These are phyloP conservation scores for Actinostola sp. DNA, from an alignment of 92 coral and sea anemone species.

Conservation along the genomic window DNA sequence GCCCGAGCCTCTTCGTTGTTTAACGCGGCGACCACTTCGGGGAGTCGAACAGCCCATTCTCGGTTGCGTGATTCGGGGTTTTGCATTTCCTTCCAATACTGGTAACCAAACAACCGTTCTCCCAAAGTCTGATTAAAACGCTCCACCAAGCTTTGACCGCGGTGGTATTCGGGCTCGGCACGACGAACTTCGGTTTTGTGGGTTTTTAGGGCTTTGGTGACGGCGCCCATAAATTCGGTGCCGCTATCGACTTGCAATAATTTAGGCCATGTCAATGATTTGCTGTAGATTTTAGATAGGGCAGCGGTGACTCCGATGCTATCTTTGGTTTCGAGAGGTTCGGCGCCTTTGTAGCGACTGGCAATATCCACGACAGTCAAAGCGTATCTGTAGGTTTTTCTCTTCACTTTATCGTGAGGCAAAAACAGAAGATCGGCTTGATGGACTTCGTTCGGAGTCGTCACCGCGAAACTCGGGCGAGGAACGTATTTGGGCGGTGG, in stretches of 20 bases:
- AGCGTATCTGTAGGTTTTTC: constrained; percentile 14
- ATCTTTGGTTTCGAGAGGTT: constrained; percentile 3
- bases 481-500: constrained; percentile 8
- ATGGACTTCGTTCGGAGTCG: constrained; percentile 19
- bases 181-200: no score
- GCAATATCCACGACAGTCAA: constrained; percentile 33
- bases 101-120: constrained; percentile 25
- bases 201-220: constrained; percentile 4
- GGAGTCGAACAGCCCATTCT: constrained; percentile 9
- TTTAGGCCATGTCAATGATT: constrained; percentile 19
- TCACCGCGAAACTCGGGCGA: constrained; percentile 8
- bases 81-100: constrained; percentile 9
- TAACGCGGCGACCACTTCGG: constrained; percentile 10
- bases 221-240: constrained; percentile 17
- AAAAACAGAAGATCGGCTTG: constrained; percentile 30
- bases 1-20: constrained; percentile 5
- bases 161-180: not conserved
- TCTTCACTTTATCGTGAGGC: constrained; percentile 7
- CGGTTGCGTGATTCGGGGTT: not conserved
- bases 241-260: constrained; percentile 29
- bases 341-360: constrained; percentile 6
- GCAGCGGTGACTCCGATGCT: constrained; percentile 8
- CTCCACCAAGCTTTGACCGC: constrained; percentile 2
- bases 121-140: constrained; percentile 5
- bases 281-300: not conserved